These are phyloP conservation scores for Crenichthys baileyi DNA, from an alignment of 2,797 vertebrate genomes.

Conservation along the genomic window DNA sequence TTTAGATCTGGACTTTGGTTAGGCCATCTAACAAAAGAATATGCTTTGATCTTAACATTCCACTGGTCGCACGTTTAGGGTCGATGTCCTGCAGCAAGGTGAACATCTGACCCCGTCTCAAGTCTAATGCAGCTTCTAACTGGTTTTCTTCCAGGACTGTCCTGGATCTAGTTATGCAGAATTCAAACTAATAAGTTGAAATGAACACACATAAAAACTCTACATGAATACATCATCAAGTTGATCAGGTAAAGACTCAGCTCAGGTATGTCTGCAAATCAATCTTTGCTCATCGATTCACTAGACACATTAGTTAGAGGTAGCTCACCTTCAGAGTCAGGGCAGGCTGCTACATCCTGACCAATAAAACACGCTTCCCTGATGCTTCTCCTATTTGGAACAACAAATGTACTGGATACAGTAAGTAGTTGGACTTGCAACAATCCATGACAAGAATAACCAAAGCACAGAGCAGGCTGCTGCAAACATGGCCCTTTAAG, in stretches of 20 bases:
- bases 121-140: neutral
- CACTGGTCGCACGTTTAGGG: neutral
- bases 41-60: neutral
- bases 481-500: neutral
- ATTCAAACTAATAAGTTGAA: neutral
- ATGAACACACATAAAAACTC: neutral
- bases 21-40: neutral
- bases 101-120: neutral
- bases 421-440: neutral
- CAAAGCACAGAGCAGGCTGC: neutral
- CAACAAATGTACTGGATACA: too few species aligned
- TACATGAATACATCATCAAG: neutral
- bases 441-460: neutral
- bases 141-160: neutral
- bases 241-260: too few species aligned
- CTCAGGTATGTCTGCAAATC: too few species aligned
- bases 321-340: too few species aligned
- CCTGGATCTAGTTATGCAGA: too few species aligned
- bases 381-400: too few species aligned
- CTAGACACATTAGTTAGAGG: too few species aligned
- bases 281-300: too few species aligned
- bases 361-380: too few species aligned
- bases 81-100: neutral
- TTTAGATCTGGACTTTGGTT: neutral
- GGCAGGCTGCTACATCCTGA: too few species aligned